phyloP scores from a whole-genome alignment of 2,797 vertebrate species.

The Centroberyx gerrardi region DNA sequence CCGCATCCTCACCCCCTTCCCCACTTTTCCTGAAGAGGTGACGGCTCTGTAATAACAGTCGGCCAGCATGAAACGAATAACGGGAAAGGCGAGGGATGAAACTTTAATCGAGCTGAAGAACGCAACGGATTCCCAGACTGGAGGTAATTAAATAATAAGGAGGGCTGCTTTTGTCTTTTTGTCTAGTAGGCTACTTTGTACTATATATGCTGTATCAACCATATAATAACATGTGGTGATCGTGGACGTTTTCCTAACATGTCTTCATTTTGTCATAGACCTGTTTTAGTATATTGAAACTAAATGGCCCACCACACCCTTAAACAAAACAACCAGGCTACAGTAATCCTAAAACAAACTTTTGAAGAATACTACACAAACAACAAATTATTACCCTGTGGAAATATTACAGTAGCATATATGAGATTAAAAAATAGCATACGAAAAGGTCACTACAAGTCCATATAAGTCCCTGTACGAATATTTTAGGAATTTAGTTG shows the following conservation, averaged over 20 bases:
- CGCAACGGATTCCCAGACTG: slow-evolving; percentile 70
- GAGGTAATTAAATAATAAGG: slow-evolving; percentile 68
- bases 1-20: slow-evolving; percentile 18
- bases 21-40: slow-evolving; percentile 28
- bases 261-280: not conserved
- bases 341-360: not conserved
- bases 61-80: slow-evolving; percentile 83
- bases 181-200: too few relatives aligned
- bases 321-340: not conserved
- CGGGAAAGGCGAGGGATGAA: slow-evolving; percentile 83
- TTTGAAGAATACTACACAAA: too few relatives aligned
- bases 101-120: slow-evolving; percentile 86
- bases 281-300: not conserved
- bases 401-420: too few relatives aligned
- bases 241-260: not conserved
- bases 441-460: too few relatives aligned
- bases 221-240: not conserved
- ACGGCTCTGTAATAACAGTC: slow-evolving; percentile 24
- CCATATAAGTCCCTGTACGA: too few relatives aligned
- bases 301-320: not conserved
- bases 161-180: not conserved
- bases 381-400: too few relatives aligned
- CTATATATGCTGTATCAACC: too few relatives aligned
- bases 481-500: too few relatives aligned
- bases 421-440: too few relatives aligned